phyloP scores from a whole-genome alignment of 2,113 vertebrate species.

The Acrocephalus kingi region DNA sequence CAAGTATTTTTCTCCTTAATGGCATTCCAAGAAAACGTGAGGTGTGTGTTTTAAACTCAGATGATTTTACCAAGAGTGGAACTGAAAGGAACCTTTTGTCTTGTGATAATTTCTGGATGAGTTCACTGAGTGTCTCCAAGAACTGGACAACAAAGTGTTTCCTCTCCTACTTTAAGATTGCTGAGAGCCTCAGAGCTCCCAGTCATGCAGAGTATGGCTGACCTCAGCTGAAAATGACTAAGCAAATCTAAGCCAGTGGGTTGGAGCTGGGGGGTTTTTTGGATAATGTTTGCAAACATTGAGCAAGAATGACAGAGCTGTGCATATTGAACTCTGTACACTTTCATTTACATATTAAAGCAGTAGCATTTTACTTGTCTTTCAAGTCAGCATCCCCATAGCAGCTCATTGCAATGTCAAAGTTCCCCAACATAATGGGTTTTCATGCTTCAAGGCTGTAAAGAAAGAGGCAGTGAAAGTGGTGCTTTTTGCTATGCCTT shows the following conservation, averaged over 20 bases:
- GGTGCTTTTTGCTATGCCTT: background rate
- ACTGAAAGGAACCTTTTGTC: background rate
- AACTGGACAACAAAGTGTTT: background rate
- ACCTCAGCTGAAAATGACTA: constrained; percentile 11
- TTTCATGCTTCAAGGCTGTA: background rate
- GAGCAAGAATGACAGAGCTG: background rate
- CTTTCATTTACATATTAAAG: background rate
- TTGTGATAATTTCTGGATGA: background rate
- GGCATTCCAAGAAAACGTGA: background rate
- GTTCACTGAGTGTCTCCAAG: background rate
- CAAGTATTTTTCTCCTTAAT: background rate
- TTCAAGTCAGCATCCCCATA: background rate
- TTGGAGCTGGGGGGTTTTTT: background rate
- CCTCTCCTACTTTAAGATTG: background rate
- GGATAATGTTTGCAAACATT: background rate
- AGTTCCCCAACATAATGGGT: background rate
- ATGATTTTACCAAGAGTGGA: background rate
- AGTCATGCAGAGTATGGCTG: background rate
- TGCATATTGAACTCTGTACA: background rate
- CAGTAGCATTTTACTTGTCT: background rate
- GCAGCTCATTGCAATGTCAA: background rate
- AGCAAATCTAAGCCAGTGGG: background rate
- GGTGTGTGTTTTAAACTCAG: background rate
- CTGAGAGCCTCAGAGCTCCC: background rate
- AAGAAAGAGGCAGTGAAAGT: background rate